phyloP scores from a whole-genome alignment of 2,113 vertebrate genomes.

The Hippotragus niger region DNA sequence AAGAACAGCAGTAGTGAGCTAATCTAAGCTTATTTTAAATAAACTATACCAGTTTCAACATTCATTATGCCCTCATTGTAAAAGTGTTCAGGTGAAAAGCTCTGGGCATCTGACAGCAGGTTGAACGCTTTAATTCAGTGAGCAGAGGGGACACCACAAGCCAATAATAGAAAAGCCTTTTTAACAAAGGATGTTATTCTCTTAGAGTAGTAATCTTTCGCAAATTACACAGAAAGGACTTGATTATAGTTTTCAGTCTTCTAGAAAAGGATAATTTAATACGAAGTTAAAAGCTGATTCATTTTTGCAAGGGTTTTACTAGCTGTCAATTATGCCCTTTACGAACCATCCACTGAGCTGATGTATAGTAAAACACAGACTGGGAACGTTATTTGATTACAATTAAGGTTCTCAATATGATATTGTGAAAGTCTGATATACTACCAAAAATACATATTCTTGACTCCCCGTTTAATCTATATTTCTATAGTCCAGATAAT shows the following conservation, averaged over 20 bases:
- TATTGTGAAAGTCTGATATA: not conserved
- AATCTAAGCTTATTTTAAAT: conserved; percentile 65
- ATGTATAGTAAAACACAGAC: conserved; percentile 32
- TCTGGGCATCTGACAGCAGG: conserved; percentile 49
- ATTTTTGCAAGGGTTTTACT: conserved; percentile 61
- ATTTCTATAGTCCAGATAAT: conserved; percentile 31
- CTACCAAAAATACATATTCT: conserved; percentile 11
- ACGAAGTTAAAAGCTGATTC: conserved; percentile 57
- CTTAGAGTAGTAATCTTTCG: conserved; percentile 66
- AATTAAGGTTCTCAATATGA: conserved; percentile 37
- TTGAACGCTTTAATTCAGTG: conserved; percentile 52
- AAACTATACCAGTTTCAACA: conserved; percentile 64
- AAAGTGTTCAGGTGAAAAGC: conserved; percentile 57
- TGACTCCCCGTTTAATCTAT: conserved; percentile 32
- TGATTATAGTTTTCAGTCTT: conserved; percentile 73
- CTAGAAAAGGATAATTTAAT: conserved; percentile 74
- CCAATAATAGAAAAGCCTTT: conserved; percentile 68
- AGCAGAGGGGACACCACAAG: conserved; percentile 34
- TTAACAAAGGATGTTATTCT: conserved; percentile 60
- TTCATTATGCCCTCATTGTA: conserved; percentile 52
- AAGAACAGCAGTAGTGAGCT: conserved; percentile 41
- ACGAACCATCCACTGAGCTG: conserved; percentile 5
- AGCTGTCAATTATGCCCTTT: conserved; percentile 44
- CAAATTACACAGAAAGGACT: conserved; percentile 70
- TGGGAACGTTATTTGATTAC: conserved; percentile 45